Evolutionary conservation across 2,797 vertebrate species (phyloP).

Genomic region (Sebastes nivosus): DNA sequence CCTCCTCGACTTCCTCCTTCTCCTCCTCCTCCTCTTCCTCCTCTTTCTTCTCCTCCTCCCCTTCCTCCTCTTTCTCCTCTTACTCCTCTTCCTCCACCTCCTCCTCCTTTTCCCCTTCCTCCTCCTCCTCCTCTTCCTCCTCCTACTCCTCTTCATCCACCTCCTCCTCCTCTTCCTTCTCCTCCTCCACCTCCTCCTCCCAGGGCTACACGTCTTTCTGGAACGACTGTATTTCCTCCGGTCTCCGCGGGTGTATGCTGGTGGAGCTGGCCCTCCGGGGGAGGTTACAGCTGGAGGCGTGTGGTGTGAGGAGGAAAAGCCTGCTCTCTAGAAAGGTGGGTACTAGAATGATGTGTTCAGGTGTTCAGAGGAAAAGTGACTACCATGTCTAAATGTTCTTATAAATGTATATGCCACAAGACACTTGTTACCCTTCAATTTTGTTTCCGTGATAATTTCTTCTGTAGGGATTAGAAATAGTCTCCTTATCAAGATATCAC

Average conservation of each 20-base stretch:
- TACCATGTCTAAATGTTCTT: background rate
- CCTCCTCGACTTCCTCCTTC: background rate
- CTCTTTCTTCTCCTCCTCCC: background rate
- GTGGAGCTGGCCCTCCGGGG: conserved; percentile 94
- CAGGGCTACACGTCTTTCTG: conserved; percentile 99
- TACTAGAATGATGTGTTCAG: background rate
- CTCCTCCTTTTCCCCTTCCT: too few species aligned
- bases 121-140: background rate
- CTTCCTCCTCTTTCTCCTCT: background rate
- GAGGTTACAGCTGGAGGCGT: conserved; percentile 91
- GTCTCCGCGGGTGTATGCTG: conserved; percentile 96
- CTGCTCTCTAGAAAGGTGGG: conserved; percentile 93
- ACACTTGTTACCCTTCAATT: background rate
- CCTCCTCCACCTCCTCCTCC: conserved; percentile 40
- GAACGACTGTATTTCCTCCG: conserved; percentile 99
- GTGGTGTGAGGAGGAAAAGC: conserved; percentile 95
- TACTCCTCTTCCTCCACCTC: background rate
- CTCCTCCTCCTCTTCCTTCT: background rate
- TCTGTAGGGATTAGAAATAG: background rate
- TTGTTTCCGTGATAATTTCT: background rate
- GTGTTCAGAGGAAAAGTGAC: background rate
- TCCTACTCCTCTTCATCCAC: too few species aligned
- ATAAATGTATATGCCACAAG: rapidly evolving
- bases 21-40: background rate
- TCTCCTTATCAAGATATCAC: background rate